phyloP scores from a whole-genome alignment of 1,140 invertebrate species.

The Lepidotrigona ventralis region DNA sequence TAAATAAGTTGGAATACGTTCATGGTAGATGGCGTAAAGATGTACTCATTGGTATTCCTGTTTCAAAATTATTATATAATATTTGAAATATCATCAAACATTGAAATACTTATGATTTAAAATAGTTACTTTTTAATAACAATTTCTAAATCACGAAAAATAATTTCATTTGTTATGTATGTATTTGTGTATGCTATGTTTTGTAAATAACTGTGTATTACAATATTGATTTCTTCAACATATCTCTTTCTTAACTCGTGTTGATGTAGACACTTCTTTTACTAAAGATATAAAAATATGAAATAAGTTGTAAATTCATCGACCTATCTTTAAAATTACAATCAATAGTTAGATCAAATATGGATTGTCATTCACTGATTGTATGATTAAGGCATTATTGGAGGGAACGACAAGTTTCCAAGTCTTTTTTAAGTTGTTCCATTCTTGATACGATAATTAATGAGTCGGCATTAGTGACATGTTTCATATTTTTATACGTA shows the following conservation, averaged over 20 bases:
- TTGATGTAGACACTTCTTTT: background rate
- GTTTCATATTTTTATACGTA: slow-evolving; percentile 51
- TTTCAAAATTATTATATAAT: background rate
- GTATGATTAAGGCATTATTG: slow-evolving; percentile 2
- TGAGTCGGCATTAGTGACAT: slow-evolving; percentile 48
- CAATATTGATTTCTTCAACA: background rate
- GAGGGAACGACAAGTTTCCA: slow-evolving; percentile 48
- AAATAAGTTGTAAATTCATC: background rate
- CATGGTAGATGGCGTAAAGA: slow-evolving; percentile 8
- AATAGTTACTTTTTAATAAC: background rate
- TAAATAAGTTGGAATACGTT: background rate
- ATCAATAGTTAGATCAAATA: background rate
- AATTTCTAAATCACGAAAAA: background rate
- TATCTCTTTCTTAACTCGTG: background rate
- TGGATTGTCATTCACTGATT: background rate
- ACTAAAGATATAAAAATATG: background rate
- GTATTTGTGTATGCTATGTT: background rate
- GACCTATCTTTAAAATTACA: background rate
- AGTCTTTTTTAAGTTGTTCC: slow-evolving; percentile 29
- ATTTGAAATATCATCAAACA: background rate
- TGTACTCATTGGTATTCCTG: background rate
- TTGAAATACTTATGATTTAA: background rate
- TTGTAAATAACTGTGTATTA: background rate
- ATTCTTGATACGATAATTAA: slow-evolving; percentile 55
- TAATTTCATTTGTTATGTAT: background rate